A percentile compares a stretch with the other conserved stretches of the same genome.
phyloP scores from a whole-genome alignment of 2,797 vertebrate species.

The Phoeniculus purpureus region DNA sequence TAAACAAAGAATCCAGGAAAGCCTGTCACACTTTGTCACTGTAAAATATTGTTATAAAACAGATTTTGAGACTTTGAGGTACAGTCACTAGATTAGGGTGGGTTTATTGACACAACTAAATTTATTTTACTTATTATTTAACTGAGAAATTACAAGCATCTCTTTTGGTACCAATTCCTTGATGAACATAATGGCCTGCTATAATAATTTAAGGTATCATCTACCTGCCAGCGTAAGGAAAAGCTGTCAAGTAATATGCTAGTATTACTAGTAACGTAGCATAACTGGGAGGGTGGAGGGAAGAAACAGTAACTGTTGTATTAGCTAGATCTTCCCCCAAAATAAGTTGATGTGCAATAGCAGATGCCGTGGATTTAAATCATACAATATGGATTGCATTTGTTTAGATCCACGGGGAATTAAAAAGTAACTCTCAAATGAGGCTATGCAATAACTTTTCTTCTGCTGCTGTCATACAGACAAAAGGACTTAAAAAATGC shows the following conservation, averaged over 20 bases:
- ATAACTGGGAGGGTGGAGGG: not conserved
- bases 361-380: not conserved
- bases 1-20: not conserved
- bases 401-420: not conserved
- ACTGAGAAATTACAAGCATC: not conserved
- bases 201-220: not conserved
- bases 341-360: not conserved
- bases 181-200: not conserved
- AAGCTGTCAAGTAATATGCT: not conserved
- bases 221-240: not conserved
- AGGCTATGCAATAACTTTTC: not conserved
- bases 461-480: not conserved
- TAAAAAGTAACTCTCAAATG: not conserved
- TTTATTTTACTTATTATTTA: not conserved
- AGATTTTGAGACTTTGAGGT: not conserved
- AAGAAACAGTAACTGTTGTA: not conserved
- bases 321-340: not conserved
- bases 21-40: not conserved
- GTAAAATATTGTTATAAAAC: not conserved
- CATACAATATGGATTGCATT: not conserved
- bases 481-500: not conserved
- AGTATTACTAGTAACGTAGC: too few relatives aligned
- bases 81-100: not conserved
- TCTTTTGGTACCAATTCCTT: not conserved
- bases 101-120: not conserved